Evolutionary conservation across 2,113 vertebrate species (phyloP).

Genomic region (Hippocampus barbouri): DNA sequence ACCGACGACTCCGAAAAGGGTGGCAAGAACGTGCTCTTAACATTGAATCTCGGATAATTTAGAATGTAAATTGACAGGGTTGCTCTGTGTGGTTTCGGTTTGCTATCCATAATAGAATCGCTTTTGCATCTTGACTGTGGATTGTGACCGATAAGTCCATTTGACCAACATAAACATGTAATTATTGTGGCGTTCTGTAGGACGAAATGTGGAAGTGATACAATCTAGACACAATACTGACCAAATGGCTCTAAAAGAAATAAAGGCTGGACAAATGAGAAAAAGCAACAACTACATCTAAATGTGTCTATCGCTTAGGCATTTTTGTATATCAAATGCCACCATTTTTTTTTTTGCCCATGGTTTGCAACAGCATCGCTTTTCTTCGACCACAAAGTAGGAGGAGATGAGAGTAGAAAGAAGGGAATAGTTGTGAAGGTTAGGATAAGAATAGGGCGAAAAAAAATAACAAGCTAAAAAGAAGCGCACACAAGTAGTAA

Average conservation of each 20-base stretch:
- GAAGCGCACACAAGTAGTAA: background rate
- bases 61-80: background rate
- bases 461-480: background rate
- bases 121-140: background rate
- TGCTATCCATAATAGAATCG: background rate
- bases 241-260: background rate
- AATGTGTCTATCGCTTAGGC: background rate
- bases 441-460: background rate
- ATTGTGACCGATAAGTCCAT: background rate
- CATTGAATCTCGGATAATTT: background rate
- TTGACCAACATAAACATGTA: no score
- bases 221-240: background rate
- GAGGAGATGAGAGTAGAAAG: background rate
- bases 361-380: conserved; percentile 37
- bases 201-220: no score
- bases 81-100: background rate
- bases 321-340: conserved; percentile 33
- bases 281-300: background rate
- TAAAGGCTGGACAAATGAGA: background rate
- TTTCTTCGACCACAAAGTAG: conserved; percentile 40
- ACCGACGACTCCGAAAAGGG: background rate
- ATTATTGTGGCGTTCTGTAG: no score
- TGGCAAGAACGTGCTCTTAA: background rate
- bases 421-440: background rate
- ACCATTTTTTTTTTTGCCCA: conserved; percentile 16